These are phyloP conservation scores for Harpagoxenus sublaevis DNA, from an alignment of 2,888 invertebrate genomes.

Conservation along the genomic window DNA sequence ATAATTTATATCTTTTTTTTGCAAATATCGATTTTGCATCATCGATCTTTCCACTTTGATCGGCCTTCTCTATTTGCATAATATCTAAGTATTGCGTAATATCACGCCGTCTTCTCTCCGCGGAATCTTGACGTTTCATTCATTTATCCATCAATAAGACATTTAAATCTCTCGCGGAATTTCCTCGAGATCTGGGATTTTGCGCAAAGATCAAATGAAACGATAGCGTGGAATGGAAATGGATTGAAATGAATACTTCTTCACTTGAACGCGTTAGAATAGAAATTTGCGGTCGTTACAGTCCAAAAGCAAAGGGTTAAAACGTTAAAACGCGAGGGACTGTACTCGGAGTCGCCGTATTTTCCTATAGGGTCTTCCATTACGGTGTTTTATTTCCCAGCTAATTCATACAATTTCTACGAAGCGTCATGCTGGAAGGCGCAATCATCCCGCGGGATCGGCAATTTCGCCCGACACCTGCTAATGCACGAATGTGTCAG, in stretches of 20 bases:
- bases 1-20: not conserved
- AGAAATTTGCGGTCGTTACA: not conserved
- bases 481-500: slow-evolving; percentile 62
- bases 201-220: not conserved
- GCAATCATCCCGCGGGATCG: slow-evolving; percentile 52
- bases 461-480: slow-evolving; percentile 70
- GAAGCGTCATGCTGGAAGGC: slow-evolving; percentile 54
- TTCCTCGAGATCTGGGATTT: not conserved
- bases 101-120: not conserved
- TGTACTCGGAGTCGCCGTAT: not conserved
- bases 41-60: not conserved
- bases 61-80: not conserved
- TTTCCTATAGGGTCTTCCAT: slow-evolving; percentile 17
- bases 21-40: not conserved
- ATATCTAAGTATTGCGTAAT: not conserved
- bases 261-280: not conserved
- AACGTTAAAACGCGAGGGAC: not conserved
- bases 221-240: not conserved
- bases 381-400: slow-evolving; percentile 31
- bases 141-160: not conserved
- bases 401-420: slow-evolving; percentile 54
- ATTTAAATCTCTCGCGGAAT: not conserved
- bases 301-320: not conserved
- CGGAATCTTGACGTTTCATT: not conserved
- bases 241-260: not conserved